Percentiles rank a stretch among this genome's conserved stretches.
Evolutionary conservation across 2,888 invertebrate species (phyloP).

Genomic region (Orthosia incerta): DNA sequence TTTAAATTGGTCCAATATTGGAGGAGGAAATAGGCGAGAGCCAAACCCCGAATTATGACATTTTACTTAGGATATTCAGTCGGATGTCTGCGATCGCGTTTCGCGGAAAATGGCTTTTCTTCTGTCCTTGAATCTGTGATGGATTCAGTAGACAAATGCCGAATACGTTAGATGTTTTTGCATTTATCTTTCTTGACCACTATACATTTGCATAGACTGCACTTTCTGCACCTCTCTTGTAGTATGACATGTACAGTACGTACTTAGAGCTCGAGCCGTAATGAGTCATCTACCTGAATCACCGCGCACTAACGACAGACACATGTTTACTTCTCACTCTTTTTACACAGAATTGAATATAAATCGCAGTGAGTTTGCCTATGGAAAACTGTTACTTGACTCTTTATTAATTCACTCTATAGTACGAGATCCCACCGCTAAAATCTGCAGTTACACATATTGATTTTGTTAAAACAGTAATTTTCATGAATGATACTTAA

Average conservation of each 20-base stretch:
- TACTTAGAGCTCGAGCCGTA: slow-evolving; percentile 2
- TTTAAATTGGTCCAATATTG: too few relatives aligned
- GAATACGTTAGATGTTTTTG: neutral
- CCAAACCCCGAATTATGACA: too few relatives aligned
- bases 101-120: too few relatives aligned
- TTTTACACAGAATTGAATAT: slow-evolving; percentile 23
- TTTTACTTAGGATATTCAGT: too few relatives aligned
- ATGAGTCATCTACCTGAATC: slow-evolving; percentile 55
- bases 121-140: neutral
- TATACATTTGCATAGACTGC: neutral
- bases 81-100: too few relatives aligned
- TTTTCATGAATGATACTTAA: too few relatives aligned
- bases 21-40: too few relatives aligned
- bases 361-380: neutral
- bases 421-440: too few relatives aligned
- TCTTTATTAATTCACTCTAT: neutral
- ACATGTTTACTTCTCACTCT: slow-evolving; percentile 30
- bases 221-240: slow-evolving; percentile 18
- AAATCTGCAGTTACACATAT: too few relatives aligned
- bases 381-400: slow-evolving; percentile 15
- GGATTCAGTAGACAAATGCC: neutral
- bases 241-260: slow-evolving; percentile 8
- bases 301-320: slow-evolving; percentile 30
- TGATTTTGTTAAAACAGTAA: too few relatives aligned
- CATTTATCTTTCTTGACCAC: neutral